Evolutionary conservation across 2,888 invertebrate species (phyloP).

Genomic region (Linnaemya vulpina): DNA sequence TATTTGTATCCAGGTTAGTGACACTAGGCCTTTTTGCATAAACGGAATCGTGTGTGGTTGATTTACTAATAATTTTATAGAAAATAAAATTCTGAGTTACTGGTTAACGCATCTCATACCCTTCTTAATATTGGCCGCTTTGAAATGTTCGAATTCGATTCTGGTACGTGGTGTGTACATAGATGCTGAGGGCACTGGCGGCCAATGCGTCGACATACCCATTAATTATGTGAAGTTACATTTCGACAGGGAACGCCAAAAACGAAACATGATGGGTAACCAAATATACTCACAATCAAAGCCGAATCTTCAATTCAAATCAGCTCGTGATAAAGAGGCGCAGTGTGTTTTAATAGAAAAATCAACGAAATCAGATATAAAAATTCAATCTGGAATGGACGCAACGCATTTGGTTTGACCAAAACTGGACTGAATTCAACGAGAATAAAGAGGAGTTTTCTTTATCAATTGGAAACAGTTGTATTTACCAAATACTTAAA

Average conservation of each 20-base stretch:
- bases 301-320: constrained; percentile 59
- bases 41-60: not conserved
- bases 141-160: constrained; percentile 94
- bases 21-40: not conserved
- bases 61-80: constrained; percentile 82
- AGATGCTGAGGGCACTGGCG: constrained; percentile 92
- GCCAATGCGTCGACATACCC: constrained; percentile 92
- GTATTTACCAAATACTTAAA: constrained; percentile 67
- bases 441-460: constrained; percentile 8
- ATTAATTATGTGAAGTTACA: constrained; percentile 92
- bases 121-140: constrained; percentile 88
- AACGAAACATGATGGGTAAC: constrained; percentile 81
- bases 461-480: not conserved
- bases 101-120: constrained; percentile 91
- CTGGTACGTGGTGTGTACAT: constrained; percentile 94
- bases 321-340: constrained; percentile 75
- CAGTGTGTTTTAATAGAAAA: constrained; percentile 79
- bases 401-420: constrained; percentile 76
- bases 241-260: constrained; percentile 87
- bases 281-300: constrained; percentile 55
- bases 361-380: constrained; percentile 71
- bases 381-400: constrained; percentile 73
- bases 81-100: constrained; percentile 89
- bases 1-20: constrained; percentile 89
- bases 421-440: constrained; percentile 29